These are phyloP conservation scores for Ptilonorhynchus violaceus DNA, from an alignment of 2,113 vertebrate species.

Conservation along the genomic window DNA sequence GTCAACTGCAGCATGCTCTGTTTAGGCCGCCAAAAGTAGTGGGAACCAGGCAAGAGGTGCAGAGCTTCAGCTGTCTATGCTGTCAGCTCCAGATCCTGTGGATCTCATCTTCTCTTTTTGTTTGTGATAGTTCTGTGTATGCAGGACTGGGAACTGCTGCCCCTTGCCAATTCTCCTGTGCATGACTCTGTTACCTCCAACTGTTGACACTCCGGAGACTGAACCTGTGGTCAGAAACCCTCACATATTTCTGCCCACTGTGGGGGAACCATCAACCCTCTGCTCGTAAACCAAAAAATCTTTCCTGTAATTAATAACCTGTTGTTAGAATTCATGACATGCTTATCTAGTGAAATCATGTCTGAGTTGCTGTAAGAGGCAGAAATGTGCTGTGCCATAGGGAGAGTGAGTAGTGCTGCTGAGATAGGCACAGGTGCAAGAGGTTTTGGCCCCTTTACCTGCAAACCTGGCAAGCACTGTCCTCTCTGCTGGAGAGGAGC, in stretches of 20 bases:
- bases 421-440: background rate
- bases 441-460: background rate
- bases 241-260: background rate
- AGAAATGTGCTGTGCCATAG: background rate
- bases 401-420: background rate
- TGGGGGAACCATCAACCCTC: background rate
- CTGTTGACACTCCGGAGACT: background rate
- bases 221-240: background rate
- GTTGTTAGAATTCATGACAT: background rate
- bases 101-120: background rate
- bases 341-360: background rate
- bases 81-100: background rate
- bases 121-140: background rate
- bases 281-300: background rate
- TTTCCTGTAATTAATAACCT: background rate
- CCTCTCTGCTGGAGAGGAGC: background rate
- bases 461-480: background rate
- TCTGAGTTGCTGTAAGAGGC: background rate
- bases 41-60: background rate
- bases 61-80: background rate
- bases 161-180: background rate
- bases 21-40: background rate
- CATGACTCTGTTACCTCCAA: background rate
- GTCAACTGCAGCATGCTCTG: background rate
- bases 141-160: background rate